Base-by-base conservation (phyloP, 2,113 vertebrate species). In the Hippocampus abdominalis region DNA sequence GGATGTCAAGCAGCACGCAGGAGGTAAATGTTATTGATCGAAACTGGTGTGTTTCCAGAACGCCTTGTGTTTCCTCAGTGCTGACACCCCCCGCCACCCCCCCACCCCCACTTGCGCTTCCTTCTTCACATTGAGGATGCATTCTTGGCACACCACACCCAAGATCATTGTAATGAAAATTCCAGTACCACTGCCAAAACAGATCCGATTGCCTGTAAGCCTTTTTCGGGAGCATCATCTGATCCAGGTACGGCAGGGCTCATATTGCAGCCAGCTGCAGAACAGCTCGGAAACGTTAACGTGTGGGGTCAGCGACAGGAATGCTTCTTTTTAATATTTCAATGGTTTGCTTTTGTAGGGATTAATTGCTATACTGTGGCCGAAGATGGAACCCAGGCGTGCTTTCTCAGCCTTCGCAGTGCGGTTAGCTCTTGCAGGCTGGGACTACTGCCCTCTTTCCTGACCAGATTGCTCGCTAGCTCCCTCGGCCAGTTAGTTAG, bases 101-200 rank as follows among this genome's bases (percentile, higher is more conserved):
- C 29, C 5, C 32, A 0, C 32, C 65, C 70, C 57, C 51, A 63
- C n/a, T 69, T 46, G 18, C 27, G 21, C 68, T 72, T 76, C 65
- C 79, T 91, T 89, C 87, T 74, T 80, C 80, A 75, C 64, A 80
- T 69, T 73, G 84, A 84, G 82, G 86, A 90, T 23, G 8, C 91
- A 94, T 94, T 94, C 92, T 89, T 94, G 90, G 90, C 86, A 86
- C 91, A 85, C 93, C 94, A 94, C 94, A 93, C 94, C 94, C 94
- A 94, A 93, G 93, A 93, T 94, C 93, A 94, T 92, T 93, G 94
- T 94, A 94, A 95, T 94, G 93, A 94, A 96, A 95, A 97, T 96
- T 95, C 95, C 94, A 92, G 89, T 87, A 63, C 82, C 88, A 83
- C 83, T 87, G 92, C 93, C 94, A 95, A 91, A 88, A 80, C 27